A percentile compares a stretch with the other conserved stretches of the same genome.
phyloP scores from a whole-genome alignment of 2,113 vertebrate species.

The Prunella himalayana region DNA sequence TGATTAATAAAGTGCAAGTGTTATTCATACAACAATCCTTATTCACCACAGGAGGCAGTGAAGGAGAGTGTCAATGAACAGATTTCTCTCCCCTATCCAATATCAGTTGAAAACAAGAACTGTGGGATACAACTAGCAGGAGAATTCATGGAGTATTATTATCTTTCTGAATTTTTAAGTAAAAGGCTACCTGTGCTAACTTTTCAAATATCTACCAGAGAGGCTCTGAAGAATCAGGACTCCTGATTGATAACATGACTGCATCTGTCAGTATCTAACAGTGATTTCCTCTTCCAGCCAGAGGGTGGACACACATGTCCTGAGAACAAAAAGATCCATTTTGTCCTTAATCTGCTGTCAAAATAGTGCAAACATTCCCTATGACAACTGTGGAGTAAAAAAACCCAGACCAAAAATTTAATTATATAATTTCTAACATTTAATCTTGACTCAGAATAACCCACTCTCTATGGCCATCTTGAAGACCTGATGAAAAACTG shows the following conservation, averaged over 20 bases:
- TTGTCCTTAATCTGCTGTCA: not conserved
- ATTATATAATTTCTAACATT: not conserved
- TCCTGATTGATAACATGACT: not conserved
- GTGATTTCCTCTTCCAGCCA: not conserved
- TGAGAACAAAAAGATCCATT: not conserved
- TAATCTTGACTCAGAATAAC: conserved; percentile 64
- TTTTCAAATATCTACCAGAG: not conserved
- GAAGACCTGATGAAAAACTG: conserved; percentile 50
- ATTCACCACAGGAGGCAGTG: not conserved
- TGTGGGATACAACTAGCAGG: not conserved
- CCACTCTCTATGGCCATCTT: conserved; percentile 42
- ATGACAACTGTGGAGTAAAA: not conserved
- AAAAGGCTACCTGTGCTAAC: not conserved
- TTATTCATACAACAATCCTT: not conserved
- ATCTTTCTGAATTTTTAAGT: not conserved
- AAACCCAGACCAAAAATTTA: not conserved
- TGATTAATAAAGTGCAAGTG: not conserved
- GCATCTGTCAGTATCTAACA: not conserved
- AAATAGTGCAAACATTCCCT: not conserved
- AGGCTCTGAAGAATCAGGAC: not conserved
- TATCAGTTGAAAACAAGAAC: not conserved
- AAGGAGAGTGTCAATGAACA: not conserved
- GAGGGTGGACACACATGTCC: not conserved
- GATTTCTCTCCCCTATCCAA: not conserved
- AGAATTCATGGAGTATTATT: not conserved